These are phyloP conservation scores for Muscicapa adusta DNA, from an alignment of 2,113 vertebrate species.

Conservation along the genomic window DNA sequence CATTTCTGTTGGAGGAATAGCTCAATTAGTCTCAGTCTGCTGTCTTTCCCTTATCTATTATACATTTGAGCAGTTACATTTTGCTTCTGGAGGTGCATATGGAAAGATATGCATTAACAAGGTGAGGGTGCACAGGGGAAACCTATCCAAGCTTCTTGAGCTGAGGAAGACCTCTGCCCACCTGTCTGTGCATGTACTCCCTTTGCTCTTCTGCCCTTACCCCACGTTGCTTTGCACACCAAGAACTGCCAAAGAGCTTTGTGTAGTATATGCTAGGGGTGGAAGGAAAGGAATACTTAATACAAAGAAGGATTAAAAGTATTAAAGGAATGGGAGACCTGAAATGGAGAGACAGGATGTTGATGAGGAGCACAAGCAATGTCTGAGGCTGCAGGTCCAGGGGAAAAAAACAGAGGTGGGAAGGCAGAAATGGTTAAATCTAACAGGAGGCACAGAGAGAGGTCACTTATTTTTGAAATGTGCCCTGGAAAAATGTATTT, in stretches of 20 bases:
- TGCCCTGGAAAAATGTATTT: not conserved
- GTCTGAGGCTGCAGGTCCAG: fast-evolving
- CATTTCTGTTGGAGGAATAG: not conserved
- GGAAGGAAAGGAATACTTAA: not conserved
- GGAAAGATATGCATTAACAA: not conserved
- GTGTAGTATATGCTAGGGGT: fast-evolving
- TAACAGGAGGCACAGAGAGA: not conserved
- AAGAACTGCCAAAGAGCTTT: not conserved
- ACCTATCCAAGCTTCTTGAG: not conserved
- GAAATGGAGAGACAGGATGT: fast-evolving
- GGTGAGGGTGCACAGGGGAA: not conserved
- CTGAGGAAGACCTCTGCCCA: not conserved
- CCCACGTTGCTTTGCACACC: fast-evolving
- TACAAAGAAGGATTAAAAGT: not conserved
- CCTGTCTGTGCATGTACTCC: not conserved
- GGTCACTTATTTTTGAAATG: not conserved
- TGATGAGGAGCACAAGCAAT: not conserved
- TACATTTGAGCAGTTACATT: not conserved
- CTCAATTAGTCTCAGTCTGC: conserved; percentile 46
- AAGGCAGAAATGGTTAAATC: not conserved
- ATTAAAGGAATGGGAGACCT: not conserved
- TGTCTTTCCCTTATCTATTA: conserved; percentile 39
- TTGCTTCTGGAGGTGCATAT: not conserved
- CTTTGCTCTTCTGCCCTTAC: not conserved
- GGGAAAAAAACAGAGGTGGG: not conserved